Evolutionary conservation across 2,113 vertebrate genomes (phyloP).

Genomic region (Orientallactaga bullata): DNA sequence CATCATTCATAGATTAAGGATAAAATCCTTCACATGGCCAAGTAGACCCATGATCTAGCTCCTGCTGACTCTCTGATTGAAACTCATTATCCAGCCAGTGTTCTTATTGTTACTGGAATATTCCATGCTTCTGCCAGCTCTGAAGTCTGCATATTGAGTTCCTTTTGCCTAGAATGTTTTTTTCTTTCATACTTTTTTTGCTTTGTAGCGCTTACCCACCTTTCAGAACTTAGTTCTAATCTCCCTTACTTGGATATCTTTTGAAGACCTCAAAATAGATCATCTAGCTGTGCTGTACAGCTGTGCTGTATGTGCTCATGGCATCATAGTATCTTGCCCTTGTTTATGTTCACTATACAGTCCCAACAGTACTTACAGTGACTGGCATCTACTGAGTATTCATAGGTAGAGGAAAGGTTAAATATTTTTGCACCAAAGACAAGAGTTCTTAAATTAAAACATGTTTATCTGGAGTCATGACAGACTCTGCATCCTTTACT

Average conservation of each 20-base stretch:
- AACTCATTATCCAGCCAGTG: not conserved
- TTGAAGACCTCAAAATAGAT: not conserved
- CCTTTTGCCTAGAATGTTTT: not conserved
- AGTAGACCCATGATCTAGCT: not conserved
- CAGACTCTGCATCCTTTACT: not conserved
- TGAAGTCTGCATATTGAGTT: not conserved
- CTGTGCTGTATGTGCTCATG: too few relatives aligned
- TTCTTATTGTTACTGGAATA: not conserved
- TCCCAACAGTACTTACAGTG: not conserved
- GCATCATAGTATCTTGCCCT: not conserved
- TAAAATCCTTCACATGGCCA: not conserved
- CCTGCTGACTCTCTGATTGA: not conserved
- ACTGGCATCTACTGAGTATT: not conserved
- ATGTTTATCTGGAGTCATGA: not conserved
- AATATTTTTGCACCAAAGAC: constrained; percentile 9
- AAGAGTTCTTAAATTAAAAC: not conserved
- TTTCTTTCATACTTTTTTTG: not conserved
- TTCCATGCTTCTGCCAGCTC: not conserved
- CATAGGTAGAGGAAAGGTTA: not conserved
- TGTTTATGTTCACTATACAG: not conserved
- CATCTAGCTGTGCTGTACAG: not conserved
- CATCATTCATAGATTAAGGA: constrained; percentile 1
- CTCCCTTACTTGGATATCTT: not conserved
- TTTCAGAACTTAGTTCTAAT: constrained; percentile 23
- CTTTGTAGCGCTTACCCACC: not conserved